A percentile compares a stretch with the other conserved stretches of the same genome.
These are phyloP conservation scores for Pituophis catenifer DNA, from an alignment of 2,113 vertebrate species.

Conservation along the genomic window DNA sequence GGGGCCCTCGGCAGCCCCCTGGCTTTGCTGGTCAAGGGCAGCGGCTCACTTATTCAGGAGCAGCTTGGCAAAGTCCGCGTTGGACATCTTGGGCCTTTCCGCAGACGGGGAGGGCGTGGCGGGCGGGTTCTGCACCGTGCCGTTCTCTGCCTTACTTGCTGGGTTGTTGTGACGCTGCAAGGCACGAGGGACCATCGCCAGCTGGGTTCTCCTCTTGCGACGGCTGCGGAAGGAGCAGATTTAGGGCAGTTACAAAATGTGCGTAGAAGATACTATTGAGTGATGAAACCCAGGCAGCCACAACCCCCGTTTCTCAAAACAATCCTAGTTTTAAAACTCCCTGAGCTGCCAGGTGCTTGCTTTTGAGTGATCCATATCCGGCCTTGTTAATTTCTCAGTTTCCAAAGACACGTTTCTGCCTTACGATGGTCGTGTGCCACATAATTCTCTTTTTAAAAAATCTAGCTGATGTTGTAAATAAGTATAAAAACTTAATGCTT, in stretches of 20 bases:
- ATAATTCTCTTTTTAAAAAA: not conserved
- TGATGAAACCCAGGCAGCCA: not conserved
- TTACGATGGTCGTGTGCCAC: not conserved
- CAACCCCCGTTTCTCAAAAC: not conserved
- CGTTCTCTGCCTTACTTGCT: constrained; percentile 78
- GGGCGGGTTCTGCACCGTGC: constrained; percentile 65
- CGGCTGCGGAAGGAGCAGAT: constrained; percentile 70
- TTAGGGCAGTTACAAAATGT: rapidly evolving
- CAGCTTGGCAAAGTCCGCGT: constrained; percentile 94
- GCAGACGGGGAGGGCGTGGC: constrained; percentile 25
- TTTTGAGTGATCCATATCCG: not conserved
- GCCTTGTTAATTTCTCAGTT: not conserved
- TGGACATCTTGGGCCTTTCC: constrained; percentile 82
- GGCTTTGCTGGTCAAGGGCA: not conserved
- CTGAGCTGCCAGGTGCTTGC: not conserved
- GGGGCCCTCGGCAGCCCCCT: constrained; percentile 54
- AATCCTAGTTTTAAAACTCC: not conserved
- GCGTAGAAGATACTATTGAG: rapidly evolving
- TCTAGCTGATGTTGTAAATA: not conserved
- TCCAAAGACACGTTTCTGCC: not conserved
- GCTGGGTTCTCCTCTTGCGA: constrained; percentile 90
- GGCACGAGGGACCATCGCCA: constrained; percentile 87
- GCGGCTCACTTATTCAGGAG: constrained; percentile 85
- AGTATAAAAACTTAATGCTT: not conserved
- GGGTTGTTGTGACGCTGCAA: constrained; percentile 77